Evolutionary conservation across 2,888 invertebrate genomes (phyloP).

Genomic region (Rugalucina vietnamica): DNA sequence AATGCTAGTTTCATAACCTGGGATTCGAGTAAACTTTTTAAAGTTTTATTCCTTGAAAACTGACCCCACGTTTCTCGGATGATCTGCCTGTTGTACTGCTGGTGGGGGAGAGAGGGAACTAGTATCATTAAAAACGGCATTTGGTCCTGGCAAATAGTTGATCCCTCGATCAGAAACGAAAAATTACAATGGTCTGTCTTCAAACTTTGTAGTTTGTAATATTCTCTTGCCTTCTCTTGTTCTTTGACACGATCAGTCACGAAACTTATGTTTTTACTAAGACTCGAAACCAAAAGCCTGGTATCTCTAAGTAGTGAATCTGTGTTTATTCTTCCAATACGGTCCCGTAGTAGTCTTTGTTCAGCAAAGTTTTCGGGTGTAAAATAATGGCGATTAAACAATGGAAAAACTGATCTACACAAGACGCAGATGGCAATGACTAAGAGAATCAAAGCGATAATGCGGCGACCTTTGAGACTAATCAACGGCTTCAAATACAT

Average conservation of each 20-base stretch:
- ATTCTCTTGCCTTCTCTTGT: too few species aligned
- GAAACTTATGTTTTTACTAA: background rate
- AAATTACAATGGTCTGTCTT: background rate
- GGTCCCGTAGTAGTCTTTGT: too few species aligned
- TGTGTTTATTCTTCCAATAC: too few species aligned
- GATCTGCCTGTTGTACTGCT: conserved; percentile 55
- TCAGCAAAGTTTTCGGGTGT: too few species aligned
- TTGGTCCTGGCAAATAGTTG: conserved; percentile 41
- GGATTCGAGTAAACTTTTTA: background rate
- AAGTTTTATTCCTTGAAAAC: conserved; percentile 46
- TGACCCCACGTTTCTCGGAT: conserved; percentile 69
- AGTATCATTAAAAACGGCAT: conserved; percentile 64
- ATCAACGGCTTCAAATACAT: too few species aligned
- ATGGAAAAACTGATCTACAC: too few species aligned
- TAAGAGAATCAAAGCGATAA: too few species aligned
- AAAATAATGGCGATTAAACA: too few species aligned
- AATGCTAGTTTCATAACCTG: conserved; percentile 60
- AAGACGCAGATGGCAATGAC: too few species aligned
- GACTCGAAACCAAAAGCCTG: too few species aligned
- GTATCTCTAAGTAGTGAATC: too few species aligned
- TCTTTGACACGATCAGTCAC: background rate
- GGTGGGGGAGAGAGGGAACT: conserved; percentile 62
- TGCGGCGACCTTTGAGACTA: too few species aligned
- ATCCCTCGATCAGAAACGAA: conserved; percentile 40
- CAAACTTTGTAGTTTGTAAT: background rate